Percentiles rank a stretch among this genome's conserved stretches.
These are phyloP conservation scores for Ormyrus thymus DNA, from an alignment of 2,888 invertebrate genomes.

Conservation along the genomic window DNA sequence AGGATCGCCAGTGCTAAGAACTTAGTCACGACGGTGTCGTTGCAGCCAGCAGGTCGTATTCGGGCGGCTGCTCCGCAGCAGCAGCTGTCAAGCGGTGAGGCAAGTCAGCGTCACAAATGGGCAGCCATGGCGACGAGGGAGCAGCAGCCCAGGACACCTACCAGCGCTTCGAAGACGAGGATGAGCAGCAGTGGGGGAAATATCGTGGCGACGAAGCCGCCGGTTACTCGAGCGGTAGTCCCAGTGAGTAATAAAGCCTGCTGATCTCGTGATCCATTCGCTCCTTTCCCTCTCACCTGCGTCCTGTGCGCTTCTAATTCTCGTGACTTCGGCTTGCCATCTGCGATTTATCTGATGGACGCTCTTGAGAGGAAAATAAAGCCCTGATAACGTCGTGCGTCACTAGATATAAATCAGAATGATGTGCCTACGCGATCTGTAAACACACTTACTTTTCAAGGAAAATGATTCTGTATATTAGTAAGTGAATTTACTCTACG, in stretches of 20 bases:
- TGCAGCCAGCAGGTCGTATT: not conserved
- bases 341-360: not conserved
- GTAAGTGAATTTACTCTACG: slow-evolving; percentile 12
- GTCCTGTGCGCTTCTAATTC: not conserved
- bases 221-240: slow-evolving; percentile 5
- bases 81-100: slow-evolving; percentile 2
- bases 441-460: slow-evolving; percentile 19
- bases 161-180: slow-evolving; percentile 41
- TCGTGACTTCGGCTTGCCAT: not conserved
- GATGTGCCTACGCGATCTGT: not conserved
- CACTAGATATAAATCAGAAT: slow-evolving; percentile 40
- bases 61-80: not conserved
- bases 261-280: no score
- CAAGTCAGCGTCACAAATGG: slow-evolving; percentile 32
- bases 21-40: not conserved
- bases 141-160: slow-evolving; percentile 13
- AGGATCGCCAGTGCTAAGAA: not conserved
- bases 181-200: slow-evolving; percentile 33
- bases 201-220: not conserved
- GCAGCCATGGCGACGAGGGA: slow-evolving; percentile 31
- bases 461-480: slow-evolving; percentile 9
- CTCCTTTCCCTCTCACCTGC: no score
- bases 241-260: slow-evolving; percentile 28
- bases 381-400: slow-evolving; percentile 47
- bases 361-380: not conserved